Evolutionary conservation across 1,140 invertebrate genomes (phyloP).

Genomic region (Dufourea novaeangliae): DNA sequence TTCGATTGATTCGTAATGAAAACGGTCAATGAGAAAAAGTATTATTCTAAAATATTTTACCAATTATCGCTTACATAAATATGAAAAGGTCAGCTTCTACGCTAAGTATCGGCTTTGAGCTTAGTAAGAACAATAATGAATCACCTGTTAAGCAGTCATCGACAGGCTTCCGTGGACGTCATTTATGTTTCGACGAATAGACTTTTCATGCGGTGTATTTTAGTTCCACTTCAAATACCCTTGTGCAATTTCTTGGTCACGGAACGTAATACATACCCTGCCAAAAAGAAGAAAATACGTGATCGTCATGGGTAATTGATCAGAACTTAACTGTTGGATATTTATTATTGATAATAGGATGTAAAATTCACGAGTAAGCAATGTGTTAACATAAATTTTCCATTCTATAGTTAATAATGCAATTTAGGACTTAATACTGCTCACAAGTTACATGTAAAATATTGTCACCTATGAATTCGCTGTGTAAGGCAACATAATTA

Average conservation of each 20-base stretch:
- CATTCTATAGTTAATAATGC: too few species aligned
- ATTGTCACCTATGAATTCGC: too few species aligned
- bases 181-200: not conserved
- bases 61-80: conserved; percentile 29
- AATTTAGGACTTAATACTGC: too few species aligned
- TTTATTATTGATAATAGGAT: too few species aligned
- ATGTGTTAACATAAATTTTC: too few species aligned
- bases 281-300: not conserved
- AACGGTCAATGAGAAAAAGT: too few species aligned
- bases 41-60: conserved; percentile 12
- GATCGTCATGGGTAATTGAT: not conserved
- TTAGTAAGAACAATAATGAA: not conserved
- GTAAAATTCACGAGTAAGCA: not conserved
- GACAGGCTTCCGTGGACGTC: not conserved
- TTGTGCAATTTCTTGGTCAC: not conserved
- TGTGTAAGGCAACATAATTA: too few species aligned
- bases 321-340: too few species aligned
- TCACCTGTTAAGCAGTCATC: conserved; percentile 22
- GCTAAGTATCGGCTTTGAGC: not conserved
- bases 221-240: not conserved
- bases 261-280: not conserved
- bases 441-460: too few species aligned
- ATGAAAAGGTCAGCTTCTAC: conserved; percentile 16
- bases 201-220: not conserved
- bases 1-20: not conserved